Conservation (phyloP, 2,113 vertebrate genomes). For the Heterotilapia buettikoferi region DNA sequence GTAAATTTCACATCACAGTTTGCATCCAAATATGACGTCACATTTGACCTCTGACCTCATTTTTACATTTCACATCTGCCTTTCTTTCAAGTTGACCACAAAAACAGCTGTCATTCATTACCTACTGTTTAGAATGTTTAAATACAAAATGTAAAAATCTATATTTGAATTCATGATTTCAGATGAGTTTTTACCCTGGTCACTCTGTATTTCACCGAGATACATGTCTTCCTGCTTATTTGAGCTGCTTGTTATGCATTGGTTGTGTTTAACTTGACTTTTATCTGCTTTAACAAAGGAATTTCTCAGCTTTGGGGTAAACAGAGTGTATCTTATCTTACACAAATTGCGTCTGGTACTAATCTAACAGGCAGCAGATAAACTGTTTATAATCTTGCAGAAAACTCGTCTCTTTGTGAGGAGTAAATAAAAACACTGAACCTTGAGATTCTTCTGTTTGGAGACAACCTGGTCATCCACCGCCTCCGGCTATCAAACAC, state of each 20-base stretch:
- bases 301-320: not conserved
- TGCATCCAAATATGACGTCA: not conserved
- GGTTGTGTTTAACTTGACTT: not conserved
- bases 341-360: not conserved
- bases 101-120: not conserved
- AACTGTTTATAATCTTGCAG: not conserved
- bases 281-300: not conserved
- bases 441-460: not conserved
- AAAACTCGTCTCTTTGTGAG: not conserved
- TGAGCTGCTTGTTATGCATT: not conserved
- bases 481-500: not conserved
- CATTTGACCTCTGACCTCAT: not conserved
- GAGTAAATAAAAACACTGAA: not conserved
- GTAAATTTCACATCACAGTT: not conserved
- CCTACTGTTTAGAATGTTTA: not conserved
- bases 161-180: not conserved
- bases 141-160: not conserved
- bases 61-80: not conserved
- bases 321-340: not conserved
- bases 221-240: not conserved
- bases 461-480: not conserved
- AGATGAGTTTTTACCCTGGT: not conserved
- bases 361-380: not conserved
- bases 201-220: not conserved
- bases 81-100: not conserved